Evolutionary conservation across 2,113 vertebrate genomes (phyloP), one percentile per base, ranked within the genome.

Genomic region (Ciconia maguari): DNA sequence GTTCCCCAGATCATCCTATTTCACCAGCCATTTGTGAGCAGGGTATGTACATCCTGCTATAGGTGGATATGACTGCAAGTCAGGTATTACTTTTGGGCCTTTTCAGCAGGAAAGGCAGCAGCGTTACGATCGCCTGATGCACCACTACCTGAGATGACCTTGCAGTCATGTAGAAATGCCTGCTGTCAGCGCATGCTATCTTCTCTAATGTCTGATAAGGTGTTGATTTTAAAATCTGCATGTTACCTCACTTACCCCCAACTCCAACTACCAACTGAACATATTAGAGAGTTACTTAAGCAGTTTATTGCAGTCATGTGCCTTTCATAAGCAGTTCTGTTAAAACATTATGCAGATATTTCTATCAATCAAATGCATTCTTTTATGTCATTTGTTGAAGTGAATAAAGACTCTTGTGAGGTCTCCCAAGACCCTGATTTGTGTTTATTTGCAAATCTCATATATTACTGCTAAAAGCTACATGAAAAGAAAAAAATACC

Each of bases 21-120:
- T 94, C 61, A 65, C 27, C 77, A 78, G 83, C 9, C 17, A 9
- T 19, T 46, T 66, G 36, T 46, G 42, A 75, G 25, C 6, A 3
- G 74, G 27, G 6, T 38, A 42, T n/a, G 57, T 10, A 9, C 13
- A 44, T 4, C 21, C 34, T 17, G 30, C 32, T 62, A 0, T 0
- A 30, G 51, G 49, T 16, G n/a, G 34, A 11, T 6, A 5, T 60
- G 62, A 29, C 87, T 86, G 61, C 30, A 55, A 10, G 49, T 13
- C 32, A 36, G 42, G n/a, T 3, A 3, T 46, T 42, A 32, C 32
- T 58, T 16, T 46, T 20, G 44, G 21, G 44, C 48, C 16, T 1
- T 57, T 88, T 80, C 58, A 79, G 61, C 61, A 41, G 61, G 22
- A 82, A 55, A 24, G 57, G 57, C 84, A 93, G 61, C 85, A 64